phyloP scores from a whole-genome alignment of 2,797 vertebrate genomes.

The Craterocephalus amniculus region DNA sequence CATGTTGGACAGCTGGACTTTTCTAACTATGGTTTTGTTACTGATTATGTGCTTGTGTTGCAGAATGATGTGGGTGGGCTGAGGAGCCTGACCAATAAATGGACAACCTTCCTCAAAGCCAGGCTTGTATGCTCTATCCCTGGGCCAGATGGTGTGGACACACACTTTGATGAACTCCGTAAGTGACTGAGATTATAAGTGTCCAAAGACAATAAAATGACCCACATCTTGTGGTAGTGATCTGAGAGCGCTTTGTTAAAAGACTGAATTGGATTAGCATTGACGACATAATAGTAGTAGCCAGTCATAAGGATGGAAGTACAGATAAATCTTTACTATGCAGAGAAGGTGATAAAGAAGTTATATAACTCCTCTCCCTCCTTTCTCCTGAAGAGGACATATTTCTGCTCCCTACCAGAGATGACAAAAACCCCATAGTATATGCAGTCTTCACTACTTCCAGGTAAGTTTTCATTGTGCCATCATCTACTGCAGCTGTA shows the following conservation, averaged over 20 bases:
- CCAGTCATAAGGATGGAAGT: background rate
- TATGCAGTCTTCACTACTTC: constrained; percentile 97
- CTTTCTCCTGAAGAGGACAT: constrained; percentile 87
- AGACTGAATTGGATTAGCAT: background rate
- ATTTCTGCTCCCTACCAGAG: constrained; percentile 93
- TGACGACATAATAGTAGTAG: background rate
- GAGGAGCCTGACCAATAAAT: constrained; percentile 97
- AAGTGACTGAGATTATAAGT: constrained; percentile 74
- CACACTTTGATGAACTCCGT: constrained; percentile 97
- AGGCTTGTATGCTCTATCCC: constrained; percentile 95
- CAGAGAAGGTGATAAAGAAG: constrained; percentile 6
- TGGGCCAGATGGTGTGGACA: constrained; percentile 93
- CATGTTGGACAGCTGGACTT: constrained; percentile 17
- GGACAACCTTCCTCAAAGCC: constrained; percentile 98
- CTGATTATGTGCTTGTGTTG: constrained; percentile 47
- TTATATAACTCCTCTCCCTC: background rate
- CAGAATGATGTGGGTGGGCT: constrained; percentile 98
- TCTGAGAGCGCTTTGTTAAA: constrained; percentile 6
- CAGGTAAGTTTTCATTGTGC: constrained; percentile 82
- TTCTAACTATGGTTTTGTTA: constrained; percentile 30
- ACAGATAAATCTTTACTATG: background rate
- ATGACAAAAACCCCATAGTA: constrained; percentile 91
- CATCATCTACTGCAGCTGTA: constrained; percentile 1
- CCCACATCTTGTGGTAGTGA: constrained; percentile 11
- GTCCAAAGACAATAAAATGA: constrained; percentile 11